phyloP scores from a whole-genome alignment of 2,888 invertebrate genomes.

The Tanytarsus gracilentus region DNA sequence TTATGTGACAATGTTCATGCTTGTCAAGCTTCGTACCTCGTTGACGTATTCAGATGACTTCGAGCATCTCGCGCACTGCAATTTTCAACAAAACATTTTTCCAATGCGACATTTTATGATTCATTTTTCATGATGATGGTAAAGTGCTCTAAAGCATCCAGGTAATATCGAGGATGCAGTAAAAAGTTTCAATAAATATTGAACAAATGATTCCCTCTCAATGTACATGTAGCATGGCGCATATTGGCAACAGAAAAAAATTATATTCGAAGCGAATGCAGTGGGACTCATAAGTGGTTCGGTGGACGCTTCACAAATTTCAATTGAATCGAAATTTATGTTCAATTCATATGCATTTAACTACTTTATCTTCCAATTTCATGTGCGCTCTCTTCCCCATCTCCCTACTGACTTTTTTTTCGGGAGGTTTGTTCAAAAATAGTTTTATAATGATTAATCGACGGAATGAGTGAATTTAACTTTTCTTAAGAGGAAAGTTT shows the following conservation, averaged over 20 bases:
- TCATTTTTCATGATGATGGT: slow-evolving; percentile 19
- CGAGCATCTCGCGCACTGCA: not conserved
- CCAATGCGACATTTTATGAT: slow-evolving; percentile 25
- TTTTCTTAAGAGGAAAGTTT: no score
- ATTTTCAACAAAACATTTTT: not conserved
- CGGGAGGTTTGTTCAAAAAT: no score
- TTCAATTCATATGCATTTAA: slow-evolving; percentile 19
- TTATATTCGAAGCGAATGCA: slow-evolving; percentile 8
- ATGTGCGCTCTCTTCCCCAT: not conserved
- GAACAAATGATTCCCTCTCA: slow-evolving; percentile 20
- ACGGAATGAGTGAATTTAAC: no score
- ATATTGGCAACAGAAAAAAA: not conserved
- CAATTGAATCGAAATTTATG: slow-evolving; percentile 27
- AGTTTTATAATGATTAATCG: no score
- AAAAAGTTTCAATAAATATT: slow-evolving; percentile 24
- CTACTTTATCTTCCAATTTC: not conserved
- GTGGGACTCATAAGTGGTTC: slow-evolving; percentile 14
- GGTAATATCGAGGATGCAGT: not conserved
- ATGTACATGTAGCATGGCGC: not conserved
- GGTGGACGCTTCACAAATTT: slow-evolving; percentile 18
- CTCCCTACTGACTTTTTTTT: no score
- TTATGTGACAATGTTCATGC: not conserved
- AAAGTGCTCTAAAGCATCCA: not conserved
- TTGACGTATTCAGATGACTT: not conserved
- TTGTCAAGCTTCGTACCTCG: not conserved